Evolutionary conservation across 92 coral and sea anemone genomes (phyloP).

Genomic region (Pocillopora grandis): DNA sequence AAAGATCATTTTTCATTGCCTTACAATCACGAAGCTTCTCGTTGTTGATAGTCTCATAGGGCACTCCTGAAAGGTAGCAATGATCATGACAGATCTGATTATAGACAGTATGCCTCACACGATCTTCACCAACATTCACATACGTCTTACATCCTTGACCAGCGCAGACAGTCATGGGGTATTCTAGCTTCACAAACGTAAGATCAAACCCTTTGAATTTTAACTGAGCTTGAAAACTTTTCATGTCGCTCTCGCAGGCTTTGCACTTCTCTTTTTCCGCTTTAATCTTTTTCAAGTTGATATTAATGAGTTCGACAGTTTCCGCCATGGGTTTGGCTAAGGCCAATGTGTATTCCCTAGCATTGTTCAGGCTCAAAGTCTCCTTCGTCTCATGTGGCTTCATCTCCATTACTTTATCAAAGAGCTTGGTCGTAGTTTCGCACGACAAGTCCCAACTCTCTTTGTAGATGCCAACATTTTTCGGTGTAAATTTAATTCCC

Average conservation of each 20-base stretch:
- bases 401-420: not conserved
- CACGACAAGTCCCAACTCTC: conserved; percentile 19
- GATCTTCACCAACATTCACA: conserved; percentile 2
- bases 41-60: conserved; percentile 12
- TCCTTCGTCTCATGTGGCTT: conserved; percentile 21
- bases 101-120: conserved; percentile 9
- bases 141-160: conserved; percentile 5
- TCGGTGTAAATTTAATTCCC: not conserved
- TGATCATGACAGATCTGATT: conserved; percentile 25
- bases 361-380: conserved; percentile 27
- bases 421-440: conserved; percentile 20
- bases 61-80: conserved; percentile 20
- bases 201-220: conserved; percentile 10
- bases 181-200: not conserved
- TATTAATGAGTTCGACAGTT: conserved; percentile 1
- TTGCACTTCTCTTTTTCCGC: not conserved
- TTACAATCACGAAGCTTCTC: conserved; percentile 17
- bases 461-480: conserved; percentile 4
- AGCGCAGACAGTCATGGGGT: conserved; percentile 37
- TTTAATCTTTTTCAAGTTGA: conserved; percentile 2
- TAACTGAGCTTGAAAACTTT: not conserved
- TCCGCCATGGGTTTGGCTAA: conserved; percentile 35
- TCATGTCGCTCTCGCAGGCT: not conserved
- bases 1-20: conserved; percentile 7
- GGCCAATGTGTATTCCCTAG: conserved; percentile 1